Evolutionary conservation across 2,888 invertebrate genomes (phyloP).

Genomic region (Anodontia alba): DNA sequence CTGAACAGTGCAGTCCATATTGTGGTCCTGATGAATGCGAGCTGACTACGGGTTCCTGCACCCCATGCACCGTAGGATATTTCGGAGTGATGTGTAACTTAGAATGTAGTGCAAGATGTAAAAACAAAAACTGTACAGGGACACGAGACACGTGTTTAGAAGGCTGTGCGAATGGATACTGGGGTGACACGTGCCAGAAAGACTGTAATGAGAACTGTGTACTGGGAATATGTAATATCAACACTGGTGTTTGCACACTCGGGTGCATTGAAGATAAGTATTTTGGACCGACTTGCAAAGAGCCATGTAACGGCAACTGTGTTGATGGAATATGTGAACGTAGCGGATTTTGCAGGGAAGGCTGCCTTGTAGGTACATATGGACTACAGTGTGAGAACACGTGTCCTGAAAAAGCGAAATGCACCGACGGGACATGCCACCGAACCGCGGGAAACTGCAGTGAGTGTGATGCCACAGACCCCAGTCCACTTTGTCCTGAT

Average conservation of each 20-base stretch:
- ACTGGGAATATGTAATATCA: conserved; percentile 27
- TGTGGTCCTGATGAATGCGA: conserved; percentile 32
- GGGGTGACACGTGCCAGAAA: conserved; percentile 34
- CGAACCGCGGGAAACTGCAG: conserved; percentile 34
- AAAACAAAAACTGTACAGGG: conserved; percentile 40
- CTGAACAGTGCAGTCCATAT: conserved; percentile 30
- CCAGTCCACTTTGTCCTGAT: conserved; percentile 41
- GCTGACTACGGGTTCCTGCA: conserved; percentile 35
- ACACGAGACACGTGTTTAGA: conserved; percentile 26
- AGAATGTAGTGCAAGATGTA: conserved; percentile 42
- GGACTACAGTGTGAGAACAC: conserved; percentile 39
- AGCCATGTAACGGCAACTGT: conserved; percentile 40
- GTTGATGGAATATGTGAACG: conserved; percentile 30
- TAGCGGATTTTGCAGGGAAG: conserved; percentile 38
- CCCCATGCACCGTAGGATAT: conserved; percentile 39
- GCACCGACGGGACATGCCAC: conserved; percentile 43
- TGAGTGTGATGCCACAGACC: conserved; percentile 25
- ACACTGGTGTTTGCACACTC: conserved; percentile 29
- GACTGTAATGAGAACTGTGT: conserved; percentile 47
- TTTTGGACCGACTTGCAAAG: conserved; percentile 28
- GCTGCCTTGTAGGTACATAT: conserved; percentile 40
- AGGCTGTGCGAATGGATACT: conserved; percentile 38
- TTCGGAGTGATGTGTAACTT: conserved; percentile 34
- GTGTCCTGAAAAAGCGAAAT: conserved; percentile 29
- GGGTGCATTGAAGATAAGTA: conserved; percentile 41